Percentiles rank a stretch among this genome's conserved stretches.
These are phyloP conservation scores for Leuctra nigra DNA, from an alignment of 2,888 invertebrate species.

Conservation along the genomic window DNA sequence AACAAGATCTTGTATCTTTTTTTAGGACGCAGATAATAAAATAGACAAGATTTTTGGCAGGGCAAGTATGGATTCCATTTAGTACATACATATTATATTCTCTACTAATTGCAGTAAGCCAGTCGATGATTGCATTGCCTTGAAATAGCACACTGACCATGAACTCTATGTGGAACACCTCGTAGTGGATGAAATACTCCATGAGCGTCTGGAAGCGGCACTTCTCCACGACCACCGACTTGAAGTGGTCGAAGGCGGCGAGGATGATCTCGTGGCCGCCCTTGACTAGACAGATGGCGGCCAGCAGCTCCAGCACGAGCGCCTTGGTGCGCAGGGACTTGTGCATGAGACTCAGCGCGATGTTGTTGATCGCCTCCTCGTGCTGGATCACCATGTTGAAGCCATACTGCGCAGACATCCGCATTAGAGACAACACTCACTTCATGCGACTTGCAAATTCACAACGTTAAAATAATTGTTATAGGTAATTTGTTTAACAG, in stretches of 20 bases:
- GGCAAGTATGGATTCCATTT: too few species aligned
- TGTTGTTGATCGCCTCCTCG: conserved; percentile 96
- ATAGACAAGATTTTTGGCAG: too few species aligned
- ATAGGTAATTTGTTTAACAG: too few species aligned
- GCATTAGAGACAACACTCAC: too few species aligned
- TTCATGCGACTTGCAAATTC: too few species aligned
- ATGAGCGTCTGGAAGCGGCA: conserved; percentile 92
- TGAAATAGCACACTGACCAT: conserved; percentile 88
- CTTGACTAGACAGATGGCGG: conserved; percentile 97
- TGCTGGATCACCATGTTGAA: conserved; percentile 99
- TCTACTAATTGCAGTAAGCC: too few species aligned
- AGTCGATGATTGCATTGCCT: too few species aligned
- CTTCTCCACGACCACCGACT: conserved; percentile 82
- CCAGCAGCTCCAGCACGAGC: conserved; percentile 89
- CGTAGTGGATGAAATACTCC: conserved; percentile 95
- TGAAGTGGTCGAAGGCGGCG: conserved; percentile 96
- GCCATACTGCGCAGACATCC: conserved; percentile 78
- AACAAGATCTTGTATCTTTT: too few species aligned
- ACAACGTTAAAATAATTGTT: too few species aligned
- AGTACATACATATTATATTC: too few species aligned
- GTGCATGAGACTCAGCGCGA: conserved; percentile 93
- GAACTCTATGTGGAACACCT: conserved; percentile 96
- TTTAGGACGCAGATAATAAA: too few species aligned
- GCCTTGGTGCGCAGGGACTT: conserved; percentile 96
- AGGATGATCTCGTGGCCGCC: conserved; percentile 99